Conservation (phyloP, 2,797 vertebrate species). For the Rhyacichthys aspro region DNA sequence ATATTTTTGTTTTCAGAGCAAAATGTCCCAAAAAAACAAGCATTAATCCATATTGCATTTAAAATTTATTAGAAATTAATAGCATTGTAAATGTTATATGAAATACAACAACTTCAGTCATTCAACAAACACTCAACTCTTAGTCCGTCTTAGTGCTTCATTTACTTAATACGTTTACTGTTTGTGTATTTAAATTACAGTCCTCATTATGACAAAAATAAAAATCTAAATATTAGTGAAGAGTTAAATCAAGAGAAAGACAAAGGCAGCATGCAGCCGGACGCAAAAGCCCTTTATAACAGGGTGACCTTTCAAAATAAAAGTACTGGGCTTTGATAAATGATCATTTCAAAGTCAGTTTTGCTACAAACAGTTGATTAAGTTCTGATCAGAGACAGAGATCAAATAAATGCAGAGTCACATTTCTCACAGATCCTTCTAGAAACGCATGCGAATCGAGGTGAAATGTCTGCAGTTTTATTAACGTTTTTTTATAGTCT, state of each 20-base stretch:
- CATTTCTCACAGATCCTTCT: no score
- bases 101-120: conserved; percentile 43
- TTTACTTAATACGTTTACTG: conserved; percentile 38
- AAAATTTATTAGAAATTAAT: conserved; percentile 79
- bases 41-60: conserved; percentile 29
- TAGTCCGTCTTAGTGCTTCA: conserved; percentile 24
- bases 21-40: conserved; percentile 18
- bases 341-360: not conserved
- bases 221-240: conserved; percentile 59
- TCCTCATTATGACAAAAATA: conserved; percentile 74
- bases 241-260: conserved; percentile 1
- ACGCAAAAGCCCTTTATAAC: conserved; percentile 37
- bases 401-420: no score
- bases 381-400: not conserved
- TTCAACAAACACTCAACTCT: conserved; percentile 39
- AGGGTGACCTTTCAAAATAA: conserved; percentile 40
- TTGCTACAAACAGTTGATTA: not conserved
- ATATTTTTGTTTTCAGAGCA: not conserved
- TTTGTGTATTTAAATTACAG: conserved; percentile 60
- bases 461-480: no score
- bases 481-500: no score
- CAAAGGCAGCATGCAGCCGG: conserved; percentile 37
- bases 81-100: conserved; percentile 56
- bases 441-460: no score
- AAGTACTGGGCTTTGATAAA: conserved; percentile 5